Evolutionary conservation across 2,888 invertebrate genomes (phyloP).

Genomic region (Chrysolina haemoptera): DNA sequence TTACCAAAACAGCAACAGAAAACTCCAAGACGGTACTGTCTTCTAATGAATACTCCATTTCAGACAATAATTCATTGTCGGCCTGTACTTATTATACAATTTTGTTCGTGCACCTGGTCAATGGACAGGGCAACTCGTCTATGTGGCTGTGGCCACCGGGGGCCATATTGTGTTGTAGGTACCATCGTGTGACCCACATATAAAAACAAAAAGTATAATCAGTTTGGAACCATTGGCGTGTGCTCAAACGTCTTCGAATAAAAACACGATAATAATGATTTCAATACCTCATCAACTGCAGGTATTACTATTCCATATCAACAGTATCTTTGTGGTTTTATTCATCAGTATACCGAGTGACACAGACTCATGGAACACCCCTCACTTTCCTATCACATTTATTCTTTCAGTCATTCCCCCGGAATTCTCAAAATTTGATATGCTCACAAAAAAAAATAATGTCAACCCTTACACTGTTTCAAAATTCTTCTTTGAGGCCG

Average conservation of each 20-base stretch:
- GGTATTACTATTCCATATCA: no score
- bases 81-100: slow-evolving; percentile 62
- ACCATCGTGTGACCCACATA: slow-evolving; percentile 53
- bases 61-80: slow-evolving; percentile 46
- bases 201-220: slow-evolving; percentile 48
- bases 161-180: slow-evolving; percentile 56
- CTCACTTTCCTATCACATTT: no score
- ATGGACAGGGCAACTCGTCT: slow-evolving; percentile 57
- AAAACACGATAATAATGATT: neutral
- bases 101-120: slow-evolving; percentile 61
- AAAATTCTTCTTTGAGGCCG: no score
- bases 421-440: no score
- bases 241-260: neutral
- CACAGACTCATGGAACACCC: no score
- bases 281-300: no score
- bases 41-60: slow-evolving; percentile 36
- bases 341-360: no score
- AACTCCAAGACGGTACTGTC: slow-evolving; percentile 36
- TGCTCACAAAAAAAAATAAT: no score
- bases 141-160: slow-evolving; percentile 54
- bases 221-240: slow-evolving; percentile 28
- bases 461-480: no score
- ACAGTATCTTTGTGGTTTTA: no score
- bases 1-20: slow-evolving; percentile 30
- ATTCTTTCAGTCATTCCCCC: no score